These are phyloP conservation scores for Pimpla rufipes DNA, from an alignment of 2,888 invertebrate genomes.

Conservation along the genomic window DNA sequence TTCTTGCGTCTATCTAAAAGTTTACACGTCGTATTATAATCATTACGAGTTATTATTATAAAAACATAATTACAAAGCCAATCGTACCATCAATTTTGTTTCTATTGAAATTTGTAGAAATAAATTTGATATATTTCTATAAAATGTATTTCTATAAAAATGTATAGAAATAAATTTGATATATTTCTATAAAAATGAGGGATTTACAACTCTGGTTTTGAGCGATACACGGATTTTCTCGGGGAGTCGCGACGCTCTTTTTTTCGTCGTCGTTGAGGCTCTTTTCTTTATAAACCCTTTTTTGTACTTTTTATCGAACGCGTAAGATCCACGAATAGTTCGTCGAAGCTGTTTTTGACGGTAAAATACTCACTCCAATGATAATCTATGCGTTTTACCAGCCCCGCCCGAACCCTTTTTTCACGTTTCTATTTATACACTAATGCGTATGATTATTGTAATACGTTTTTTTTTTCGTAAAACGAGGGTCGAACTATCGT, in stretches of 20 bases:
- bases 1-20: no score
- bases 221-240: no score
- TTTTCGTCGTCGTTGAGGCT: not conserved
- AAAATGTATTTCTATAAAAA: no score
- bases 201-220: no score
- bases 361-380: conserved; percentile 20
- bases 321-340: not conserved
- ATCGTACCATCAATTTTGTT: no score
- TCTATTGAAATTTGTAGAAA: no score
- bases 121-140: no score
- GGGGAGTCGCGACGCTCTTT: not conserved
- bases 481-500: conserved; percentile 5
- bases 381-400: conserved; percentile 9
- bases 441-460: conserved; percentile 41
- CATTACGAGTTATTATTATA: no score
- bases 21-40: no score
- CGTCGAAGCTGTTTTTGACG: not conserved
- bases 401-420: conserved; percentile 27
- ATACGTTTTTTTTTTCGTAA: conserved; percentile 27
- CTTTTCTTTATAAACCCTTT: conserved; percentile 14
- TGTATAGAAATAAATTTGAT: no score
- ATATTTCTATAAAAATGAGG: no score
- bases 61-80: no score
- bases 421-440: conserved; percentile 63
- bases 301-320: conserved; percentile 36